Percentiles rank a stretch among this genome's conserved stretches.
These are phyloP conservation scores for Ctena decussata DNA, from an alignment of 2,888 invertebrate genomes.

Conservation along the genomic window DNA sequence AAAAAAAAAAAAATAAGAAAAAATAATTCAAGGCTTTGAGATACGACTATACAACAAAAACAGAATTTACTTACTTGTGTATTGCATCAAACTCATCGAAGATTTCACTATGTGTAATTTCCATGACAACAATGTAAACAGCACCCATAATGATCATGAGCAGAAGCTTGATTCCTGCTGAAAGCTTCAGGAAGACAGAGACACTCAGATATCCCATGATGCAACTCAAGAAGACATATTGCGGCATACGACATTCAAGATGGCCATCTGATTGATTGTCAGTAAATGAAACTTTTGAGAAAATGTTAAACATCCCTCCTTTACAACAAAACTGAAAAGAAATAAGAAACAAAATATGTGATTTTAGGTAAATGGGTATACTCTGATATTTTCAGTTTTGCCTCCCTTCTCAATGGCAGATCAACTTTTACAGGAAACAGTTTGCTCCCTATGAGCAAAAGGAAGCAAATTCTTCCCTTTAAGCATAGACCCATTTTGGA, in stretches of 20 bases:
- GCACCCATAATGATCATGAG: constrained; percentile 92
- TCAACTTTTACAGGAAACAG: too few species aligned
- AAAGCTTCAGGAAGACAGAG: constrained; percentile 94
- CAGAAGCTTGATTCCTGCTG: constrained; percentile 93
- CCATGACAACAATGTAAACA: constrained; percentile 93
- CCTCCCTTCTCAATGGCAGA: too few species aligned
- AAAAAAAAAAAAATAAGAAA: too few species aligned
- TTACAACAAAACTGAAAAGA: constrained; percentile 84
- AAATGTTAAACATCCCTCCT: constrained; percentile 78
- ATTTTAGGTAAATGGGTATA: too few species aligned
- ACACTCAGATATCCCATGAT: constrained; percentile 94
- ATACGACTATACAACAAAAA: background rate
- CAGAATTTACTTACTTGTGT: constrained; percentile 69
- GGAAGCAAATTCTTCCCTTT: too few species aligned
- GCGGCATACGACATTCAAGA: constrained; percentile 91
- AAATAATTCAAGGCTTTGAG: too few species aligned
- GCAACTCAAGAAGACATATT: constrained; percentile 95
- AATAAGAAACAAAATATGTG: background rate
- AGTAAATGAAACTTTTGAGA: constrained; percentile 67
- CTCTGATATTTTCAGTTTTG: too few species aligned
- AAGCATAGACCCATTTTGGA: too few species aligned
- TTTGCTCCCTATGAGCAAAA: too few species aligned
- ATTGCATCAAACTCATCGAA: constrained; percentile 93
- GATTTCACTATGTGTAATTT: constrained; percentile 93
- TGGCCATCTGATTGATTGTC: constrained; percentile 87